These are phyloP conservation scores for Hephaestus fuliginosus DNA, from an alignment of 2,797 vertebrate species.

Conservation along the genomic window DNA sequence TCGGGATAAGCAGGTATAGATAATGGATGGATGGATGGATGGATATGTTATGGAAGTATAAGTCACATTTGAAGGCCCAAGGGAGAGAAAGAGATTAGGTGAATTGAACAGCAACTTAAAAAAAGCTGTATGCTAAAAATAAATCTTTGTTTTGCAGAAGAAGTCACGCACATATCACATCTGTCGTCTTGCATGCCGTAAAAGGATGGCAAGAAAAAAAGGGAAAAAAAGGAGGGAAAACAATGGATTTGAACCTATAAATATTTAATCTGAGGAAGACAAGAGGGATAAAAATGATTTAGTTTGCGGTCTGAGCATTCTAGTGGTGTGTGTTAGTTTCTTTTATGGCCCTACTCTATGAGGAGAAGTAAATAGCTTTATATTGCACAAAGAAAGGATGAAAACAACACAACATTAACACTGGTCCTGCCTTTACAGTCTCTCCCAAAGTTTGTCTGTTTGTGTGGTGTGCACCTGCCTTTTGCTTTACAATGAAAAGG, in stretches of 20 bases:
- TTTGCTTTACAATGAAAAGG: constrained; percentile 9
- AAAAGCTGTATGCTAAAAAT: constrained; percentile 31
- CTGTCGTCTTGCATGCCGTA: not conserved
- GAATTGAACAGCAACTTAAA: not conserved
- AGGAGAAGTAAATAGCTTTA: constrained; percentile 26
- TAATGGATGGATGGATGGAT: too few relatives aligned
- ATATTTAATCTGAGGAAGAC: constrained; percentile 48
- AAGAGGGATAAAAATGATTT: constrained; percentile 30
- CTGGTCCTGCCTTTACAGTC: not conserved
- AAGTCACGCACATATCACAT: constrained; percentile 43
- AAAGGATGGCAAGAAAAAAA: not conserved
- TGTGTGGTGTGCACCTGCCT: not conserved
- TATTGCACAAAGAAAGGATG: constrained; percentile 19
- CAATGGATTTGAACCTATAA: constrained; percentile 37
- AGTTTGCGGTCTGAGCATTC: constrained; percentile 6
- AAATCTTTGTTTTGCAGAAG: constrained; percentile 45
- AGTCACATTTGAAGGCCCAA: not conserved
- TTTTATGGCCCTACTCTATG: constrained; percentile 24
- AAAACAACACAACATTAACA: constrained; percentile 16
- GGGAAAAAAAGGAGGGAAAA: constrained; percentile 15
- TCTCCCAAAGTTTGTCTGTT: not conserved
- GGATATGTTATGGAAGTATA: not conserved
- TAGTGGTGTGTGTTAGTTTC: constrained; percentile 16
- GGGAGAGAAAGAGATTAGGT: not conserved
- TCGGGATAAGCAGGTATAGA: too few relatives aligned